Conservation (phyloP, 1,140 invertebrate genomes). For the Hycleus cichorii region DNA sequence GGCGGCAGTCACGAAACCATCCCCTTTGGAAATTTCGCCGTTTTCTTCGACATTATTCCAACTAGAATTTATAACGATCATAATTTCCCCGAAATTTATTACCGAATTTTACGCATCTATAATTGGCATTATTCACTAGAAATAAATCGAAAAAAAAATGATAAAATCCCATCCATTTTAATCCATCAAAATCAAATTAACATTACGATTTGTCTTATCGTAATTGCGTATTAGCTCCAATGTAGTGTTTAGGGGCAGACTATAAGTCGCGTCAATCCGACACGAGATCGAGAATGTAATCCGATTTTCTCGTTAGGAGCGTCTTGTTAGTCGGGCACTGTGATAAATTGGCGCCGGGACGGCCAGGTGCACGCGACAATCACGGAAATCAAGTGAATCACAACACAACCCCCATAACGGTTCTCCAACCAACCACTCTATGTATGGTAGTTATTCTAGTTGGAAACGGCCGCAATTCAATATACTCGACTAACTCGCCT, state of each 20-base stretch:
- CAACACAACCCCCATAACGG: background rate
- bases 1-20: constrained; percentile 23
- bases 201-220: background rate
- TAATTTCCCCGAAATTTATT: constrained; percentile 23
- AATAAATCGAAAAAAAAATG: no score
- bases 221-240: background rate
- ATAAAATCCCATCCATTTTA: background rate
- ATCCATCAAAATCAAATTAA: background rate
- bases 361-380: constrained; percentile 22
- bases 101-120: constrained; percentile 15
- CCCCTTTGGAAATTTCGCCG: constrained; percentile 19
- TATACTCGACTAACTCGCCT: constrained; percentile 29
- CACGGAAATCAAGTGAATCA: constrained; percentile 15
- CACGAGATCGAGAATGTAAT: constrained; percentile 37
- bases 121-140: constrained; percentile 4
- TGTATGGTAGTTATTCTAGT: background rate
- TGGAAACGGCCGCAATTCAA: constrained; percentile 22
- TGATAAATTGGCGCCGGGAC: constrained; percentile 32
- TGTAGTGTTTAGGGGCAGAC: constrained; percentile 2
- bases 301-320: constrained; percentile 38
- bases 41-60: constrained; percentile 20
- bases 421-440: background rate
- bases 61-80: constrained; percentile 23
- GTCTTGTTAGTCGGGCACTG: constrained; percentile 36
- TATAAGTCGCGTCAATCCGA: constrained; percentile 33